Evolutionary conservation across 2,113 vertebrate genomes (phyloP), one percentile per base, ranked within the genome.

Genomic region (Leucopsar rothschildi): DNA sequence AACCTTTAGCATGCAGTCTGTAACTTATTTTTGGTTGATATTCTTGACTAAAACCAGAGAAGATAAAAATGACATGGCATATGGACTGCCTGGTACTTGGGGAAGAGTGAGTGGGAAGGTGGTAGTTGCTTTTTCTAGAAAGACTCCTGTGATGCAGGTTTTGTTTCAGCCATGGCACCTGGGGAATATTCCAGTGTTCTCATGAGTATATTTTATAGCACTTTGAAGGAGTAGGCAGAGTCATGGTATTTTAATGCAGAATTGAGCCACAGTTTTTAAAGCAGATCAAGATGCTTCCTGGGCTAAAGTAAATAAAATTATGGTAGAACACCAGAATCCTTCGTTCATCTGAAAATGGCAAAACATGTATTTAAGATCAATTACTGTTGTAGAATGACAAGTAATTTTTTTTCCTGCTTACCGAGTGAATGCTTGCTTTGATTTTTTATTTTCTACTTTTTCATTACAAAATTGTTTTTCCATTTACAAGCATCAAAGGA

Each of bases 351-450:
- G 77, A 78, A 90, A 96, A 86, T 86, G 92, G 82, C 64, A 95
- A 90, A 93, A 57, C 90, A 23, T 61, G 50, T 92, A 93, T 94
- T 95, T 95, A 94, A 96, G 96, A 96, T 85, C 63, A 66, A 75
- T 92, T 95, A 95, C 92, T 97, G 92, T 89, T 90, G 73, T 78
- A 93, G 80, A 97, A 96, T 95, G 93, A 92, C 94, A 97, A 94
- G 88, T 64, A 72, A 40, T 77, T 91, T 85, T 91, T 59, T 92
- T 61, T 79, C 78, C 82, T 6, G 5, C 82, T 96, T 91, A 90
- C 90, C 18, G 72, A 82, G 56, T 71, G 39, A 45, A 59, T 95
- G 78, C 73, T 59, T 75, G n/a, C 66, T 91, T 83, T 63, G 24
- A 2, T 42, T n/a, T 49, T n/a, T 49, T 80, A 64, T 52, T 65